phyloP scores from a whole-genome alignment of 1,140 invertebrate genomes.

The Meloidogyne hapla region DNA sequence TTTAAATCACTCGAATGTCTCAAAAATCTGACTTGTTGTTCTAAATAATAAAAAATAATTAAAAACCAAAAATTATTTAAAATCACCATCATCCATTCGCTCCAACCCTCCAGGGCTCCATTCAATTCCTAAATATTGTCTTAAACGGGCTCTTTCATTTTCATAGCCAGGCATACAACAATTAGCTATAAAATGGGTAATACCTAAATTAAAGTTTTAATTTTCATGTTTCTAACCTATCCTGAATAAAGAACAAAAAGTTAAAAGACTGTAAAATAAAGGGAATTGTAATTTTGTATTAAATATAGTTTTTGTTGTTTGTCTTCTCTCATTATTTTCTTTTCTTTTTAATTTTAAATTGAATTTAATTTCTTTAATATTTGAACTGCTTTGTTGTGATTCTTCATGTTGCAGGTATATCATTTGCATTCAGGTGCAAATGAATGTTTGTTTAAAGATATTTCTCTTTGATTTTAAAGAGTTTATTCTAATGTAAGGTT shows the following conservation, averaged over 20 bases:
- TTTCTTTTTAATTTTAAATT: not conserved
- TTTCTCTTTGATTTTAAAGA: no score
- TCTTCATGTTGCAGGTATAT: not conserved
- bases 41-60: constrained; percentile 16
- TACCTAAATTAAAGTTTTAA: not conserved
- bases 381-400: not conserved
- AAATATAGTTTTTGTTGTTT: not conserved
- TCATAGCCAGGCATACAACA: not conserved
- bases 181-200: not conserved
- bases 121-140: constrained; percentile 45
- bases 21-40: constrained; percentile 36
- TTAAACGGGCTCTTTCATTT: not conserved
- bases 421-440: not conserved
- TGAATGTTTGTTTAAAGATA: not conserved
- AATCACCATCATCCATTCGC: constrained; percentile 39
- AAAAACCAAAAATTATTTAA: not conserved
- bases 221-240: not conserved
- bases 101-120: constrained; percentile 41
- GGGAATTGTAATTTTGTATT: not conserved
- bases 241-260: not conserved
- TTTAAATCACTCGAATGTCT: constrained; percentile 56
- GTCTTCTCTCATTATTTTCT: not conserved
- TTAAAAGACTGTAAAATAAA: not conserved
- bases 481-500: no score
- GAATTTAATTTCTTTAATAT: not conserved